Conservation (phyloP, 2,113 vertebrate species). For the Apeltes quadracus region DNA sequence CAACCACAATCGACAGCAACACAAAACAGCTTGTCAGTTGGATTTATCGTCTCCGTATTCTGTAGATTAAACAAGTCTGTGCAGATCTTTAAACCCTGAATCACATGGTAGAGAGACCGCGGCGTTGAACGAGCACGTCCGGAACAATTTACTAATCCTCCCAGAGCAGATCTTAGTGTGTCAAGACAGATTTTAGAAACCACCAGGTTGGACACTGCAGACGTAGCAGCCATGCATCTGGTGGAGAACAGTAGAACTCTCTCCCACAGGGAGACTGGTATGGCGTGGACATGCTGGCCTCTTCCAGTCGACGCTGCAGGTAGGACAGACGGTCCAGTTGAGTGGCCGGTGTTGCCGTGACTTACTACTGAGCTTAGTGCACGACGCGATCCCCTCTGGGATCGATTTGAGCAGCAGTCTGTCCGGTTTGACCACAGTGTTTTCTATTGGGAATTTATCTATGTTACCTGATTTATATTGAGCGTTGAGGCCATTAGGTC, state of each 20-base stretch:
- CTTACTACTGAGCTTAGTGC: background rate
- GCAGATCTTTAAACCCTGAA: background rate
- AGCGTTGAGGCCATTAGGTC: constrained; percentile 14
- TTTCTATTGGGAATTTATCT: constrained; percentile 16
- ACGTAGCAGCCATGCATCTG: constrained; percentile 5
- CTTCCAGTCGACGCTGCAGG: background rate
- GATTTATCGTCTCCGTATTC: background rate
- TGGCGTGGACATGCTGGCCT: constrained; percentile 63
- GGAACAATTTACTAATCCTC: constrained; percentile 29
- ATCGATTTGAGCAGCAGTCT: background rate
- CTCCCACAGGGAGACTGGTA: constrained; percentile 20
- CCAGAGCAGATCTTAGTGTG: background rate
- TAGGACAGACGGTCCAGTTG: constrained; percentile 2
- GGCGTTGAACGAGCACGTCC: background rate
- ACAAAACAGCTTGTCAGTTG: background rate
- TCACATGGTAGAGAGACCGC: background rate
- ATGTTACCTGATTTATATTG: constrained; percentile 27
- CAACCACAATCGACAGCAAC: background rate
- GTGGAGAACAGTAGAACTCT: background rate
- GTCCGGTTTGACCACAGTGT: background rate
- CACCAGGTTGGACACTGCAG: constrained; percentile 5
- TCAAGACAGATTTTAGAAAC: constrained; percentile 16
- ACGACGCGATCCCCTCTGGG: background rate
- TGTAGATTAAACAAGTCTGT: background rate
- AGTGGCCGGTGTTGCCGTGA: background rate